Base-by-base conservation (phyloP, 2,113 vertebrate species). In the Phycodurus eques region DNA sequence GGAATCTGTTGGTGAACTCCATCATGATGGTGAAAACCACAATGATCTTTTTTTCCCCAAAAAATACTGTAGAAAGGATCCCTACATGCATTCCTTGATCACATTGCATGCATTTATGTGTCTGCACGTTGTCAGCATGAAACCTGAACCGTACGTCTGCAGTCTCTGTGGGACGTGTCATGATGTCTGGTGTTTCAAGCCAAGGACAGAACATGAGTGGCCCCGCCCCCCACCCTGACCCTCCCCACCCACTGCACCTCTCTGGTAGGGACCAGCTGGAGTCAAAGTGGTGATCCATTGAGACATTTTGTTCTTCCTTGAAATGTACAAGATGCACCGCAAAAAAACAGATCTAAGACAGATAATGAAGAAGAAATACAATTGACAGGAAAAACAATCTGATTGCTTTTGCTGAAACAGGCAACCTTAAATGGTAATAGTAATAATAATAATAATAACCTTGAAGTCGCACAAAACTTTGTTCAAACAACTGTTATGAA, bases 1-100 rank as follows among this genome's bases (percentile, higher is more conserved):
- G 22, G 74, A 51, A 49, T 66, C 53, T 33, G 59, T 75, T 84
- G 72, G 77, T 73, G 74, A 80, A 82, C 79, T 67, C 70, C 60
- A 17, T 62, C 59, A 61, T 73, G 71, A 77, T 81, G 68, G 53
- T 63, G 31, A 84, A 88, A 87, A 68, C 76, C 73, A 76, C 85
- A 77, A 62, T 43, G 71, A 67, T 74, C 22, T 61, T 49, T 75
- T 60, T 67, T 46, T 53, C 1, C 53, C 1, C 46, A 11, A 62
- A 67, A 56, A 49, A 75, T 22, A 5, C 35, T 53, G 43, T 15
- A 43, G 47, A 77, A 22, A 57, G 64, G 57, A 71, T 67, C 65
- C 49, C 33, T 27, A 44, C n/a, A 49, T 22, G 53, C 56, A 35
- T 77, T 72, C 64, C 12, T 75, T 35, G 59, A 63, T 75, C 43